These are phyloP conservation scores for Trachelus troglodyta DNA, from an alignment of 2,888 invertebrate species.

Conservation along the genomic window DNA sequence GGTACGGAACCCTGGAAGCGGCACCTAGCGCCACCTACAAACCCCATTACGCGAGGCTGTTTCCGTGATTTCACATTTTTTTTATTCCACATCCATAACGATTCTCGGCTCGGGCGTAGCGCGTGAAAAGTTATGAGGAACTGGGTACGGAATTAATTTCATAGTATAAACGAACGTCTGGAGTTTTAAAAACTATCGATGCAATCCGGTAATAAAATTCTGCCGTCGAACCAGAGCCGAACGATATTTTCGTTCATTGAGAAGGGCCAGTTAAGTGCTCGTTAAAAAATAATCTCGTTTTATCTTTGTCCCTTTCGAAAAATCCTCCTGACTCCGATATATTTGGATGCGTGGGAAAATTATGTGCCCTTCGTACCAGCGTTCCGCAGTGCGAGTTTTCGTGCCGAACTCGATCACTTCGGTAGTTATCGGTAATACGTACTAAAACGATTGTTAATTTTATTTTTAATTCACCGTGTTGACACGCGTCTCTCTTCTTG, in stretches of 20 bases:
- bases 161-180: neutral
- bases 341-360: conserved; percentile 36
- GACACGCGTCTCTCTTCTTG: neutral
- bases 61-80: neutral
- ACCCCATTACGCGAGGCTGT: neutral
- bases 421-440: neutral
- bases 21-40: neutral
- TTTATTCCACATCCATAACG: neutral
- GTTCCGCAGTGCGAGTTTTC: neutral
- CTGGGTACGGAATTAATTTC: too few relatives aligned
- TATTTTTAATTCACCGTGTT: neutral
- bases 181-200: neutral
- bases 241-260: conserved; percentile 33
- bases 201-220: neutral
- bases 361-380: neutral
- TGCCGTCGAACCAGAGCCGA: neutral
- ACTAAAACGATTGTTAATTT: neutral
- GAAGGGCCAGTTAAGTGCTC: conserved; percentile 42
- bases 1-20: neutral
- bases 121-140: neutral
- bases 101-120: neutral
- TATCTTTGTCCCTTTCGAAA: conserved; percentile 36
- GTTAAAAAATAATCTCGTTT: conserved; percentile 42
- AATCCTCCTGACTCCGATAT: conserved; percentile 34
- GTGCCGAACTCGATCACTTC: neutral